Conservation (phyloP, 2,888 invertebrate genomes). For the Polydrusus tereticollis region DNA sequence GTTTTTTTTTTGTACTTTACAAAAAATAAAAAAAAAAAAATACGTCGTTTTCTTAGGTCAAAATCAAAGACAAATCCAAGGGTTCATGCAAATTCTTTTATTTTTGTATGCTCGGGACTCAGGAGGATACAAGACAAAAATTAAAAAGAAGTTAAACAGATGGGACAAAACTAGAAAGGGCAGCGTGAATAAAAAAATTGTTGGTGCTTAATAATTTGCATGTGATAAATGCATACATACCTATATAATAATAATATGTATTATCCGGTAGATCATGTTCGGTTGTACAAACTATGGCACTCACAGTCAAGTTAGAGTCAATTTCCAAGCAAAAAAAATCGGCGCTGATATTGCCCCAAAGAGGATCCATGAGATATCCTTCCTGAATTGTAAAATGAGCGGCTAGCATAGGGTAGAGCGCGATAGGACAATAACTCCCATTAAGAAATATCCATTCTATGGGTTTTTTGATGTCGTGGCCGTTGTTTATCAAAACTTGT, state of each 20-base stretch:
- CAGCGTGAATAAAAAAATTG: no score
- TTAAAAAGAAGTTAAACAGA: no score
- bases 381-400: neutral
- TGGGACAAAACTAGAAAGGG: no score
- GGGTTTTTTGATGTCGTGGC: neutral
- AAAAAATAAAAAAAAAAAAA: no score
- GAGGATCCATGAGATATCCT: neutral
- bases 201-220: no score
- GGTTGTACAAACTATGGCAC: neutral
- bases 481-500: neutral
- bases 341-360: neutral
- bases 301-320: neutral
- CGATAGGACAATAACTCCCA: neutral
- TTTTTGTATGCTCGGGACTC: no score
- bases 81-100: no score
- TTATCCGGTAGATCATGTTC: neutral
- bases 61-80: no score
- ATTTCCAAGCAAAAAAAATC: constrained; percentile 23
- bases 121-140: no score
- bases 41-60: no score
- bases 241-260: neutral
- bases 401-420: neutral
- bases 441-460: constrained; percentile 10
- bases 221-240: no score
- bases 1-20: no score